Conservation (phyloP, 1,140 invertebrate species). For the Subanguina moxae region DNA sequence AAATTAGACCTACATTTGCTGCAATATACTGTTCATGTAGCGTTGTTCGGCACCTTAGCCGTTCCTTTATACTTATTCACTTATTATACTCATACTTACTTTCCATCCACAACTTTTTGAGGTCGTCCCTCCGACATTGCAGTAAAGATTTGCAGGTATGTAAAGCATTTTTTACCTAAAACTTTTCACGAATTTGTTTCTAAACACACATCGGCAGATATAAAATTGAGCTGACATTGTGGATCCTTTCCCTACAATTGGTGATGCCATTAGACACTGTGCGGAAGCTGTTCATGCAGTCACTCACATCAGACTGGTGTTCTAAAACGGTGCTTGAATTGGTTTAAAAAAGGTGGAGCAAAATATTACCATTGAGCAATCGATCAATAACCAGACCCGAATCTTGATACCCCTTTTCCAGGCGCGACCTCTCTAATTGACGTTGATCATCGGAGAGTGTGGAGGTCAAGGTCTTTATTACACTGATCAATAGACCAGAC, state of each 20-base stretch:
- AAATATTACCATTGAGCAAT: conserved; percentile 69
- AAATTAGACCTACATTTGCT: conserved; percentile 46
- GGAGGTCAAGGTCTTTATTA: conserved; percentile 81
- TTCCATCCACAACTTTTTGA: conserved; percentile 70
- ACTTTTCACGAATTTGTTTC: too few species aligned
- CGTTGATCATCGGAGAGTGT: conserved; percentile 89
- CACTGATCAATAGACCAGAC: conserved; percentile 84
- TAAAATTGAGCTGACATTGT: too few species aligned
- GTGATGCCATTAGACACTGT: conserved; percentile 67
- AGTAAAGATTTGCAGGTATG: conserved; percentile 82
- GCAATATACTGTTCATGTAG: conserved; percentile 45
- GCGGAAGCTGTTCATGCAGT: conserved; percentile 80
- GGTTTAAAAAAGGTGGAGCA: not conserved
- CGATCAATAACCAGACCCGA: conserved; percentile 78
- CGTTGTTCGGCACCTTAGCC: conserved; percentile 54
- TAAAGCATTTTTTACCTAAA: conserved; percentile 72
- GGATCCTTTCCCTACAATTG: conserved; percentile 74
- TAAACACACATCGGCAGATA: too few species aligned
- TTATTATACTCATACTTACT: too few species aligned
- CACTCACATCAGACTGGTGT: conserved; percentile 80
- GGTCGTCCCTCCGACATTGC: conserved; percentile 82
- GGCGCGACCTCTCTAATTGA: conserved; percentile 83
- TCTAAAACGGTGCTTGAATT: conserved; percentile 58
- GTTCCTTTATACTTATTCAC: too few species aligned
- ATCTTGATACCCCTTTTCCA: conserved; percentile 85